A percentile compares a stretch with the other conserved stretches of the same genome.
Evolutionary conservation across 2,797 vertebrate genomes (phyloP).

Genomic region (Mus caroli): DNA sequence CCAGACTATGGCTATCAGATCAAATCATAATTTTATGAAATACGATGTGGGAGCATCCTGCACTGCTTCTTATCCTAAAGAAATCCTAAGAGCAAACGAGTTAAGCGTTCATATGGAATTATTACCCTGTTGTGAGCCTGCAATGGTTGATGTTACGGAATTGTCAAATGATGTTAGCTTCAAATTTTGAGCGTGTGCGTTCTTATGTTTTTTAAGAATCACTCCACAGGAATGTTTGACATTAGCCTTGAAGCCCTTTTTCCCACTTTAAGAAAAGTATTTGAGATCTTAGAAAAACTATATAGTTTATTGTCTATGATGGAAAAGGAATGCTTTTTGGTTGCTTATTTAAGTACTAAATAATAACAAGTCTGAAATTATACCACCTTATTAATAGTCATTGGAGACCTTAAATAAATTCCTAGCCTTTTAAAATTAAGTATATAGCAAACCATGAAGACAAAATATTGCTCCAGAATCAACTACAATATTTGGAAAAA

Average conservation of each 20-base stretch:
- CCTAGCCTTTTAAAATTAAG: slow-evolving; percentile 26
- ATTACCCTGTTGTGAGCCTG: slow-evolving; percentile 70
- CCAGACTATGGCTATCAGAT: slow-evolving; percentile 80
- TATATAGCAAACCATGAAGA: background rate
- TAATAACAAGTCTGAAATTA: background rate
- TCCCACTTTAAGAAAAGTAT: slow-evolving; percentile 52
- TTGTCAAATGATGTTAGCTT: slow-evolving; percentile 83
- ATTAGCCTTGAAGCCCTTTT: slow-evolving; percentile 54
- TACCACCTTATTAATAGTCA: background rate
- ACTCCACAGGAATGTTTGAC: slow-evolving; percentile 62
- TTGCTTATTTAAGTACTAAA: slow-evolving; percentile 11
- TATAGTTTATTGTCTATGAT: slow-evolving; percentile 48
- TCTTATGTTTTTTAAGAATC: slow-evolving; percentile 65
- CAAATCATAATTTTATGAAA: slow-evolving; percentile 80
- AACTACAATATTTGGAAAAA: slow-evolving; percentile 16
- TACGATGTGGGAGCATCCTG: slow-evolving; percentile 75
- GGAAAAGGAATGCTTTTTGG: slow-evolving; percentile 14
- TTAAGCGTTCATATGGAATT: slow-evolving; percentile 74
- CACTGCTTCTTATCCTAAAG: slow-evolving; percentile 70
- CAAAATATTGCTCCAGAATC: background rate
- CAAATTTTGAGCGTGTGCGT: slow-evolving; percentile 74
- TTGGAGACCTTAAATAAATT: slow-evolving; percentile 30
- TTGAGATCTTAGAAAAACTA: slow-evolving; percentile 53
- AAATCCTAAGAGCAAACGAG: slow-evolving; percentile 62
- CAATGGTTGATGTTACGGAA: slow-evolving; percentile 76